These are phyloP conservation scores for Typhlichthys subterraneus DNA, from an alignment of 2,797 vertebrate genomes.

Conservation along the genomic window DNA sequence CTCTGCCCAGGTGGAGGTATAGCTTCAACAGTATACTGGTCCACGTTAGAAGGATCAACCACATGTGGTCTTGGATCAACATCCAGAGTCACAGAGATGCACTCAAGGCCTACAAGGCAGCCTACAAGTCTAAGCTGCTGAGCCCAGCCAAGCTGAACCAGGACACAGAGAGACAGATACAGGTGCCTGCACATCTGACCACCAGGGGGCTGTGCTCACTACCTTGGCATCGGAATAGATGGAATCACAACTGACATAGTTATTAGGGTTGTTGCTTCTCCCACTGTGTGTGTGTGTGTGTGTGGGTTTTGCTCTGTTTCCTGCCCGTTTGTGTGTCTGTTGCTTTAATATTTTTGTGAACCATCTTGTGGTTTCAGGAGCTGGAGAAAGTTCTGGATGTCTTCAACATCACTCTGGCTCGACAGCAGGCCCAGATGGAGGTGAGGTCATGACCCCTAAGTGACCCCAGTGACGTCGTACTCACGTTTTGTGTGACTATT, in stretches of 20 bases:
- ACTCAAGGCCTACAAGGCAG: conserved; percentile 84
- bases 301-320: no score
- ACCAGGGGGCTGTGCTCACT: background rate
- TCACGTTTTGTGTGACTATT: no score
- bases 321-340: background rate
- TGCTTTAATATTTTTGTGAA: background rate
- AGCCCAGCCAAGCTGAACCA: conserved; percentile 81
- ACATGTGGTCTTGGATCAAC: conserved; percentile 89
- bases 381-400: conserved; percentile 91
- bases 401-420: conserved; percentile 89
- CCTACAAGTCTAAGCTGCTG: conserved; percentile 86
- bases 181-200: conserved; percentile 72
- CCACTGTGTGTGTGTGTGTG: no score
- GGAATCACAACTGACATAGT: no score
- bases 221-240: no score
- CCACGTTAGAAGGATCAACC: conserved; percentile 78
- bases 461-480: no score
- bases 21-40: conserved; percentile 85
- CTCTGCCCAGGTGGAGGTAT: conserved; percentile 87
- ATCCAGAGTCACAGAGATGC: conserved; percentile 84
- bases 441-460: conserved; percentile 59
- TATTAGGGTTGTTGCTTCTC: no score
- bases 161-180: conserved; percentile 83
- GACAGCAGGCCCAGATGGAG: conserved; percentile 95
- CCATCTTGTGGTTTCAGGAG: conserved; percentile 70